Evolutionary conservation across 2,888 invertebrate species (phyloP).

Genomic region (Furcula furcula): DNA sequence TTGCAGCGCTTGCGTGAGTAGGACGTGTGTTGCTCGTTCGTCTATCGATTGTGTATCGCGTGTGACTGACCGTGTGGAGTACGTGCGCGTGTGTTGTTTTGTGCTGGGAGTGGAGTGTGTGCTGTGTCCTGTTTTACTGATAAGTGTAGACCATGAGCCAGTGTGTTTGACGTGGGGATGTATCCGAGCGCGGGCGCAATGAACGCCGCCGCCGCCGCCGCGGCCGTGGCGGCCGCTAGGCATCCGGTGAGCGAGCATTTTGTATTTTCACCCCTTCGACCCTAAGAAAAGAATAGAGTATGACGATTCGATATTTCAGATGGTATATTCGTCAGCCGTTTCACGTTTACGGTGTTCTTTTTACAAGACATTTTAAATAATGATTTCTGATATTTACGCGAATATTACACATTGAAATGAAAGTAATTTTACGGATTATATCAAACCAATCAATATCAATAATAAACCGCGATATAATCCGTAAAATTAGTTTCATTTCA

Average conservation of each 20-base stretch:
- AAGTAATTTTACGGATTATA: too few species aligned
- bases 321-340: too few species aligned
- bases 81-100: constrained; percentile 60
- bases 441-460: too few species aligned
- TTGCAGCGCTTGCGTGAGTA: constrained; percentile 45
- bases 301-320: too few species aligned
- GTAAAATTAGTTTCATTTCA: too few species aligned
- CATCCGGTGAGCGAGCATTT: constrained; percentile 87
- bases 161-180: constrained; percentile 85
- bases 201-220: constrained; percentile 93
- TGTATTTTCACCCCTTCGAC: too few species aligned
- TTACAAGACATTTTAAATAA: too few species aligned
- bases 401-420: too few species aligned
- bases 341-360: too few species aligned
- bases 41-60: constrained; percentile 48
- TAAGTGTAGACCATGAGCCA: constrained; percentile 68
- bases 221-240: constrained; percentile 91
- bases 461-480: too few species aligned
- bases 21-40: constrained; percentile 41
- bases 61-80: constrained; percentile 60
- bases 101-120: constrained; percentile 71
- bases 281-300: too few species aligned
- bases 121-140: constrained; percentile 58
- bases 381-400: too few species aligned
- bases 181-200: constrained; percentile 92